Evolutionary conservation across 2,797 vertebrate species (phyloP), one percentile per base, ranked within the genome.

Genomic region (Malacoraja senta): DNA sequence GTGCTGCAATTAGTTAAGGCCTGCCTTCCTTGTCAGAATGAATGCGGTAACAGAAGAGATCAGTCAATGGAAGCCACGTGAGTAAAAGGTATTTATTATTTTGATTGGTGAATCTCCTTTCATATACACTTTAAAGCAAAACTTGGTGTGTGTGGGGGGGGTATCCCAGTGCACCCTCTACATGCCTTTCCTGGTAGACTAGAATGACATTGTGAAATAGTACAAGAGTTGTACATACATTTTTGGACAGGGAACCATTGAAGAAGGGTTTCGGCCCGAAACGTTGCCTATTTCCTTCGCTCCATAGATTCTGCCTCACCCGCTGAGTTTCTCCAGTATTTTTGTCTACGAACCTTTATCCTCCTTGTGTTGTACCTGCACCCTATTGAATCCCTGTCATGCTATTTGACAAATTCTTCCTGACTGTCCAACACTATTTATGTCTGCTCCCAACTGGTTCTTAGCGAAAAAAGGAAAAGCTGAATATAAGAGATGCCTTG

Each of bases 221-320:
- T 77, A 12, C 8, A 10, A 77, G 76, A 76, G 7, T 53, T 84
- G 78, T 0, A 93, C 96, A 96, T 96, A 99, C 98, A 94, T 99
- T 98, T 93, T 98, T 97, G 0, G 98, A 99, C 93, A 98, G 95
- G 94, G 98, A 96, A 94, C 94, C 44, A 53, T 53, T 53, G 44
- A 53, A 44, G 44, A 44, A 53, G 44, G 4, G 44, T 53, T 53
- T 53, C 44, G 44, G 44, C 44, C 44, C 44, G 44, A 53, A 53
- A 53, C 44, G 44, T 53, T 53, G 44, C 44, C 44, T 53, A 53
- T 53, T 53, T 7, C 44, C 44, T 53, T 53, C 44, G 44, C 44
- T 6, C 44, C 44, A 53, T 53, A 53, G 44, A 53, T 53, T 4
- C 44, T 53, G 44, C 44, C 44, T 53, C 44, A 53, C 44, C 44